A percentile compares a stretch with the other conserved stretches of the same genome.
Conservation (phyloP, 2,113 vertebrate genomes). For the Nothoprocta perdicaria region DNA sequence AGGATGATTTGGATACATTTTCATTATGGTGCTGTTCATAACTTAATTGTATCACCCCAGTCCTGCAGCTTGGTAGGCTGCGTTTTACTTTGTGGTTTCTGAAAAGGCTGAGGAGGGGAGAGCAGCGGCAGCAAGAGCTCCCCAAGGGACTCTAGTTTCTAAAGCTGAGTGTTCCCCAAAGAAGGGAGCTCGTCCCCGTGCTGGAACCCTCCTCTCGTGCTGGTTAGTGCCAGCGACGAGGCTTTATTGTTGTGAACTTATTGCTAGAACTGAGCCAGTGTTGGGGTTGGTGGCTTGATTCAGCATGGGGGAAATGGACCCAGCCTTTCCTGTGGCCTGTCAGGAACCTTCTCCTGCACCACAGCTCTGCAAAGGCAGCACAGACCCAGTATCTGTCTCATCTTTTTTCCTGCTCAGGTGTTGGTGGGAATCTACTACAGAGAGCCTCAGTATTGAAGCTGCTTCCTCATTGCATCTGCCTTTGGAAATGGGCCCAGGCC, state of each 20-base stretch:
- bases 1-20: not conserved
- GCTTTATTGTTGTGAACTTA: not conserved
- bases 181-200: not conserved
- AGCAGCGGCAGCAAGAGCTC: not conserved
- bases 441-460: not conserved
- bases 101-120: not conserved
- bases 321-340: not conserved
- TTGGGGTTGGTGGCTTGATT: not conserved
- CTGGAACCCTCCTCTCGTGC: not conserved
- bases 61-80: not conserved
- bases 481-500: not conserved
- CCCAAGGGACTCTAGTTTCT: not conserved
- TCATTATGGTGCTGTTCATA: not conserved
- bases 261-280: not conserved
- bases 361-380: not conserved
- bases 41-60: not conserved
- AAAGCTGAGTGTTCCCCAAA: not conserved
- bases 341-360: not conserved
- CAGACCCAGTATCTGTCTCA: not conserved
- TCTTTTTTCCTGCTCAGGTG: not conserved
- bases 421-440: not conserved
- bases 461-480: not conserved
- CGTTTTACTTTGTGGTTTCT: not conserved
- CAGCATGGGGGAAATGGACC: not conserved
- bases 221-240: not conserved